Evolutionary conservation across 2,888 invertebrate genomes (phyloP).

Genomic region (Drosophila paranaensis): DNA sequence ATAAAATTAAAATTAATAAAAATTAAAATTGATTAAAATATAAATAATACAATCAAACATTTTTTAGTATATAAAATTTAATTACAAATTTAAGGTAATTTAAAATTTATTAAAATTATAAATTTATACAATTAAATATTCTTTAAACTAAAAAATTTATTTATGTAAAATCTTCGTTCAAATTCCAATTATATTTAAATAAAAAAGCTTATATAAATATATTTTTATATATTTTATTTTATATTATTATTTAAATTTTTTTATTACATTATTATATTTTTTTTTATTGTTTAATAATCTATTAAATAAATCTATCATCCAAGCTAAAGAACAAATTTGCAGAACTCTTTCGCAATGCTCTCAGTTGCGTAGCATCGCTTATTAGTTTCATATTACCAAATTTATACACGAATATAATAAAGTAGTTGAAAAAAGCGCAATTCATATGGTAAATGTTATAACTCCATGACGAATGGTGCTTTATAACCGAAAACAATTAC

Average conservation of each 20-base stretch:
- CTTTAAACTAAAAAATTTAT: background rate
- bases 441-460: conserved; percentile 54
- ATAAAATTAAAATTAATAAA: background rate
- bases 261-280: background rate
- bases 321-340: too few relatives aligned
- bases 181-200: too few relatives aligned
- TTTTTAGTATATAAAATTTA: background rate
- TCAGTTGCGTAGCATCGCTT: conserved; percentile 7
- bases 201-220: too few relatives aligned
- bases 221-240: too few relatives aligned
- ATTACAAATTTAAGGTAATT: background rate
- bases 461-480: conserved; percentile 39
- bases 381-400: conserved; percentile 37
- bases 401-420: conserved; percentile 13
- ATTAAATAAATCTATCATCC: background rate
- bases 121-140: background rate
- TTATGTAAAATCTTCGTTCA: too few relatives aligned
- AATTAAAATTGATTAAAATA: background rate
- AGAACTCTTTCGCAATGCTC: background rate
- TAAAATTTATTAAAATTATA: background rate
- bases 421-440: conserved; percentile 27
- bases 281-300: background rate
- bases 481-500: conserved; percentile 40
- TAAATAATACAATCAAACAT: too few relatives aligned
- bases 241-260: too few relatives aligned